Evolutionary conservation across 2,113 vertebrate genomes (phyloP).

Genomic region (Crotalus horridus): DNA sequence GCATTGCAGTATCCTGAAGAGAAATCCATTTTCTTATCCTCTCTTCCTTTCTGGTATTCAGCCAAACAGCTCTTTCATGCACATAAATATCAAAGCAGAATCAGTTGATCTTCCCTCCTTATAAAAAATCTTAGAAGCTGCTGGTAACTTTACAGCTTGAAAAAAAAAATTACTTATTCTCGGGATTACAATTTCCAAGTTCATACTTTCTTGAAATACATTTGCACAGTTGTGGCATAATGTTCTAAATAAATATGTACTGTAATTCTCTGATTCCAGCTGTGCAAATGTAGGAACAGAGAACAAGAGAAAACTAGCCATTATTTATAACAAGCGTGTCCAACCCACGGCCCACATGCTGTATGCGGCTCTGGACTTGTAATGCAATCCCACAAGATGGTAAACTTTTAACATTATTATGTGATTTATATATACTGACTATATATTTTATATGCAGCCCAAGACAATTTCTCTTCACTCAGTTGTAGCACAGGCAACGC

Average conservation of each 20-base stretch:
- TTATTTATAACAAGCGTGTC: background rate
- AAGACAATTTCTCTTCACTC: background rate
- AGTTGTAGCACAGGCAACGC: background rate
- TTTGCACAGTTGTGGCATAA: background rate
- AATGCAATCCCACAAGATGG: background rate
- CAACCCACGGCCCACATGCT: background rate
- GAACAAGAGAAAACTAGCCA: background rate
- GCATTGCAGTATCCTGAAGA: constrained; percentile 9
- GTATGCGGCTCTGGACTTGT: background rate
- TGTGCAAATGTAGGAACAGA: background rate
- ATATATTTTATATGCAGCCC: background rate
- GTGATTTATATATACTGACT: background rate
- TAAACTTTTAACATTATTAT: background rate
- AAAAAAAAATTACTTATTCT: background rate
- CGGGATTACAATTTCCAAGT: background rate
- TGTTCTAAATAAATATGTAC: background rate
- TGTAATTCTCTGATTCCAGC: background rate
- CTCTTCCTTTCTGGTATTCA: background rate
- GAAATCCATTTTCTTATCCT: background rate
- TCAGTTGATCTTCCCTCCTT: background rate
- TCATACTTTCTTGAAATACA: background rate
- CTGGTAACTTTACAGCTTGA: background rate
- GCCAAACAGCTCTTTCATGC: background rate
- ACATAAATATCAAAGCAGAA: background rate
- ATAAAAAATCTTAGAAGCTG: background rate